phyloP scores from a whole-genome alignment of 2,113 vertebrate species.

The Psilopsiagon aurifrons region DNA sequence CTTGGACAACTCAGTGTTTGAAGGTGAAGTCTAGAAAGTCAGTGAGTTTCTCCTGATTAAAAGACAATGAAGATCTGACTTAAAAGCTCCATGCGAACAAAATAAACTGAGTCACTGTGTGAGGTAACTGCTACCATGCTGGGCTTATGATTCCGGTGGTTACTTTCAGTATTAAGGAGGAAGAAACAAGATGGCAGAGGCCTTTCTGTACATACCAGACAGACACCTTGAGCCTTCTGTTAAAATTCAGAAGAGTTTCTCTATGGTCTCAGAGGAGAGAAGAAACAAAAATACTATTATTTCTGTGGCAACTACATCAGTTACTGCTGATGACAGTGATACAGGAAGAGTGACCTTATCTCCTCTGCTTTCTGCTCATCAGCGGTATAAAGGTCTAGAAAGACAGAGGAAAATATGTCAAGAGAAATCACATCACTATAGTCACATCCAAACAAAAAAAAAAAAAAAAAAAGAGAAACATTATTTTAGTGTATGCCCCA shows the following conservation, averaged over 20 bases:
- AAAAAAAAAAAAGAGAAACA: not conserved
- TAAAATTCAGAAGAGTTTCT: constrained; percentile 26
- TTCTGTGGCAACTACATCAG: constrained; percentile 15
- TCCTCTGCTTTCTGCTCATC: constrained; percentile 27
- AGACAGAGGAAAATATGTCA: not conserved
- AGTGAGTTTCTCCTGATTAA: constrained; percentile 40
- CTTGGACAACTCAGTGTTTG: not conserved
- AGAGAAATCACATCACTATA: not conserved
- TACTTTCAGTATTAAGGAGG: not conserved
- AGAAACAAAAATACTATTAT: not conserved
- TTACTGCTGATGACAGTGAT: not conserved
- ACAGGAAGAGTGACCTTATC: constrained; percentile 1
- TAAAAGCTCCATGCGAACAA: constrained; percentile 12
- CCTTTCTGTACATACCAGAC: constrained; percentile 7
- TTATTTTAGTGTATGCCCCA: not conserved
- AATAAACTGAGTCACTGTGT: not conserved
- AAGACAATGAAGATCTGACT: not conserved
- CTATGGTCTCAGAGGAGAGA: not conserved
- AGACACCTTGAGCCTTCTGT: not conserved
- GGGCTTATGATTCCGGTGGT: not conserved
- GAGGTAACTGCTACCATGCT: not conserved
- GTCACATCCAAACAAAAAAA: not conserved
- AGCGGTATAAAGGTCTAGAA: not conserved
- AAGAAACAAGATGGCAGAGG: constrained; percentile 26
- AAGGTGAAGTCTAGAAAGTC: constrained; percentile 6